Evolutionary conservation across 2,797 vertebrate species (phyloP).

Genomic region (Xiphophorus birchmanni): DNA sequence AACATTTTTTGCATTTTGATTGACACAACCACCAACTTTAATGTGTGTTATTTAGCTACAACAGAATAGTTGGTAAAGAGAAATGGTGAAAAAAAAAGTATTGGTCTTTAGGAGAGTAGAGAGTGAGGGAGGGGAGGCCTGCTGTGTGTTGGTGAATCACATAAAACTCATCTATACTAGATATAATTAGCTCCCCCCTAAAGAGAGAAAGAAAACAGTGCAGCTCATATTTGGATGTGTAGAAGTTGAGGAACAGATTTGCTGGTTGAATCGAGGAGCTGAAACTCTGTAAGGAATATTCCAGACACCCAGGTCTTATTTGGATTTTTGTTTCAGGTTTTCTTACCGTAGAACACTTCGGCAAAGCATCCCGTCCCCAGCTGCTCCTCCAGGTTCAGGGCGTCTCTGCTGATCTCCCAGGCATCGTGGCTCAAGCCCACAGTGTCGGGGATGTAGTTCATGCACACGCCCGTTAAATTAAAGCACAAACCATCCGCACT

Average conservation of each 20-base stretch:
- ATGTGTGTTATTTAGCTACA: neutral
- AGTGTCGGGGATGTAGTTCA: slow-evolving; percentile 93
- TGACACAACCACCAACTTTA: neutral
- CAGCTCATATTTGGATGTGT: neutral
- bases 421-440: slow-evolving; percentile 97
- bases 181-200: too few species aligned
- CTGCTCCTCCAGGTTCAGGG: slow-evolving; percentile 91
- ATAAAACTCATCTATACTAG: too few species aligned
- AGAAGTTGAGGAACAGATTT: neutral
- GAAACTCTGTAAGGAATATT: neutral
- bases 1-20: neutral
- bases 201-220: too few species aligned
- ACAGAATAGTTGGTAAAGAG: neutral
- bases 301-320: neutral
- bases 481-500: slow-evolving; percentile 98
- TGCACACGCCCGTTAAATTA: slow-evolving; percentile 95
- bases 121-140: too few species aligned
- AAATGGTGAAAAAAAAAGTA: neutral
- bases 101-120: neutral
- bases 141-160: too few species aligned
- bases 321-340: slow-evolving; percentile 41
- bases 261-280: neutral
- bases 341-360: slow-evolving; percentile 99
- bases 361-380: slow-evolving; percentile 99
- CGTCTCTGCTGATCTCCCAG: slow-evolving; percentile 93